Evolutionary conservation across 2,888 invertebrate genomes (phyloP).

Genomic region (Odontomyia ornata): DNA sequence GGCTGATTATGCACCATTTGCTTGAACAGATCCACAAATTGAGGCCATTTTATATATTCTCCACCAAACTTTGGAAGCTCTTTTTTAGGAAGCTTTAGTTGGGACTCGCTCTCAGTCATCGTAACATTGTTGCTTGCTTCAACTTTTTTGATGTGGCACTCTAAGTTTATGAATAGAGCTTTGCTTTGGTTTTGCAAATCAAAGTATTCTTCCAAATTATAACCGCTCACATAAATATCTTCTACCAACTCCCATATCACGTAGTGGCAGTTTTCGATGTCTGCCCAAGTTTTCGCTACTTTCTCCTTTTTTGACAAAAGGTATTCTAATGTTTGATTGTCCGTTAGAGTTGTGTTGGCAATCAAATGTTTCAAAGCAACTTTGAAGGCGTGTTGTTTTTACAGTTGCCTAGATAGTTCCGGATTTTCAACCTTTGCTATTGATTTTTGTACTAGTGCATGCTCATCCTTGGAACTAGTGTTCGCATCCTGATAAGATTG

Average conservation of each 20-base stretch:
- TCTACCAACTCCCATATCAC: neutral
- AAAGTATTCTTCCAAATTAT: neutral
- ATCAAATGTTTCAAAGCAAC: too few species aligned
- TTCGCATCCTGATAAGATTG: neutral
- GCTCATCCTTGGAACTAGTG: neutral
- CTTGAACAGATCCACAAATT: slow-evolving; percentile 12
- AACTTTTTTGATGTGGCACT: neutral
- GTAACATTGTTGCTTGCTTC: neutral
- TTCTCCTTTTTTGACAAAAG: neutral
- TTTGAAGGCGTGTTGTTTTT: neutral
- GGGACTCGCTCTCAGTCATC: neutral
- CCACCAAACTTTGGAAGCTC: slow-evolving; percentile 19
- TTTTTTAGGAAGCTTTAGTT: slow-evolving; percentile 15
- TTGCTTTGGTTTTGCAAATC: neutral
- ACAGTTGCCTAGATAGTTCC: neutral
- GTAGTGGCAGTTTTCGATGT: neutral
- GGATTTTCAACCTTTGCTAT: neutral
- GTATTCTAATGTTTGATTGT: neutral
- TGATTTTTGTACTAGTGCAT: too few species aligned
- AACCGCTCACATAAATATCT: neutral
- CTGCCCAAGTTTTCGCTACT: neutral
- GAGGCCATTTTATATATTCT: slow-evolving; percentile 23
- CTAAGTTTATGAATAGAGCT: neutral
- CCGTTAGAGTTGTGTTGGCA: too few species aligned
- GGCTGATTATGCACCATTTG: slow-evolving; percentile 24